Percentiles rank a stretch among this genome's conserved stretches.
Evolutionary conservation across 2,888 invertebrate genomes (phyloP).

Genomic region (Pachliopta kotzebuea): DNA sequence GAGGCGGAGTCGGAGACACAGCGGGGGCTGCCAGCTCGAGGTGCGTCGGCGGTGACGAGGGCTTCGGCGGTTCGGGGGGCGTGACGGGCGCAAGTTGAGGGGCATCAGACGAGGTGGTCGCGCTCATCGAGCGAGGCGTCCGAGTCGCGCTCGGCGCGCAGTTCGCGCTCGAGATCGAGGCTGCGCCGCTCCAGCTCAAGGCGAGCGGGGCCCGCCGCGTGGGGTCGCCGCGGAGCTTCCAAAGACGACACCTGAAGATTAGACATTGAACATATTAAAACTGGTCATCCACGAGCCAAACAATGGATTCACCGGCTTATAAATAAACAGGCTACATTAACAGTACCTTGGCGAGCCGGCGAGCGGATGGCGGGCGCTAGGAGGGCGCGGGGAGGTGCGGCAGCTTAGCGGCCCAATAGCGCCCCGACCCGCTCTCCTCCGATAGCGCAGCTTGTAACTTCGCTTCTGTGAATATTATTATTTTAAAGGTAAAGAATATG

Average conservation of each 20-base stretch:
- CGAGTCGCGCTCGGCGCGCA: slow-evolving; percentile 66
- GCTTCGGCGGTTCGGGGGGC: slow-evolving; percentile 1
- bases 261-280: not conserved
- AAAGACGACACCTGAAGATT: slow-evolving; percentile 66
- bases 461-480: slow-evolving; percentile 60
- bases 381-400: slow-evolving; percentile 77
- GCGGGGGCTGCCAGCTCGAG: not conserved
- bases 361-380: slow-evolving; percentile 73
- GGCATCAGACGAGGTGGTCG: slow-evolving; percentile 66
- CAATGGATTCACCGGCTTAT: not conserved
- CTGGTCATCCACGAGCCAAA: no score
- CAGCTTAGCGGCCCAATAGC: slow-evolving; percentile 74
- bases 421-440: slow-evolving; percentile 46
- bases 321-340: not conserved
- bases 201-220: slow-evolving; percentile 46
- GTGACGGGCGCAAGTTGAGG: slow-evolving; percentile 21
- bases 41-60: slow-evolving; percentile 5
- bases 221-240: slow-evolving; percentile 51
- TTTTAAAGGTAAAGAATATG: not conserved
- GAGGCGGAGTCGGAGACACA: slow-evolving; percentile 17
- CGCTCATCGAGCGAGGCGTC: slow-evolving; percentile 73
- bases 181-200: slow-evolving; percentile 73
- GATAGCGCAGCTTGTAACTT: slow-evolving; percentile 73
- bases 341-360: slow-evolving; percentile 70
- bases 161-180: slow-evolving; percentile 75